These are phyloP conservation scores for Dioctria rufipes DNA, from an alignment of 2,888 invertebrate genomes.

Conservation along the genomic window DNA sequence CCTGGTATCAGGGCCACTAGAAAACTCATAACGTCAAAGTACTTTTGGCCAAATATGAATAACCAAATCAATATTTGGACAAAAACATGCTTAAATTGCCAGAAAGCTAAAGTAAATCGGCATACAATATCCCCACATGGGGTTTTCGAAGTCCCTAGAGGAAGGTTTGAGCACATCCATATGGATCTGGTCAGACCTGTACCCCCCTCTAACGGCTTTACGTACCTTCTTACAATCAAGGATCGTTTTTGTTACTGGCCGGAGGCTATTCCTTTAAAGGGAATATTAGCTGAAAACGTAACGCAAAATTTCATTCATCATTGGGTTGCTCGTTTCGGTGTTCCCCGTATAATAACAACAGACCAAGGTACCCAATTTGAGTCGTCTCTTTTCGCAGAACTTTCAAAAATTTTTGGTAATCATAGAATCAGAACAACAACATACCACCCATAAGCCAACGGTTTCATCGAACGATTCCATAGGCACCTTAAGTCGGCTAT, in stretches of 20 bases:
- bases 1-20: too few relatives aligned
- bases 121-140: not conserved
- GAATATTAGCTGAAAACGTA: not conserved
- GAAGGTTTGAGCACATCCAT: slow-evolving; percentile 7
- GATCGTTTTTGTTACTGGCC: not conserved
- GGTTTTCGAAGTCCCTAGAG: not conserved
- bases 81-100: too few relatives aligned
- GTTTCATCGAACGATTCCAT: not conserved
- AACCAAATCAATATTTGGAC: too few relatives aligned
- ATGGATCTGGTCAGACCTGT: not conserved
- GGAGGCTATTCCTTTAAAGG: not conserved
- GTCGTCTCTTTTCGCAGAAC: not conserved
- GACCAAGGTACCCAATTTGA: not conserved
- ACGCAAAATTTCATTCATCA: not conserved
- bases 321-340: not conserved
- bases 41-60: too few relatives aligned
- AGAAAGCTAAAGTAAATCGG: too few relatives aligned
- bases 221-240: not conserved
- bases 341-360: not conserved
- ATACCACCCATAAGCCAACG: not conserved
- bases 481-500: not conserved
- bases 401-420: not conserved
- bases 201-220: not conserved
- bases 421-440: not conserved
- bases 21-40: too few relatives aligned